phyloP scores from a whole-genome alignment of 2,797 vertebrate species.

The Myiotriccus ornatus region DNA sequence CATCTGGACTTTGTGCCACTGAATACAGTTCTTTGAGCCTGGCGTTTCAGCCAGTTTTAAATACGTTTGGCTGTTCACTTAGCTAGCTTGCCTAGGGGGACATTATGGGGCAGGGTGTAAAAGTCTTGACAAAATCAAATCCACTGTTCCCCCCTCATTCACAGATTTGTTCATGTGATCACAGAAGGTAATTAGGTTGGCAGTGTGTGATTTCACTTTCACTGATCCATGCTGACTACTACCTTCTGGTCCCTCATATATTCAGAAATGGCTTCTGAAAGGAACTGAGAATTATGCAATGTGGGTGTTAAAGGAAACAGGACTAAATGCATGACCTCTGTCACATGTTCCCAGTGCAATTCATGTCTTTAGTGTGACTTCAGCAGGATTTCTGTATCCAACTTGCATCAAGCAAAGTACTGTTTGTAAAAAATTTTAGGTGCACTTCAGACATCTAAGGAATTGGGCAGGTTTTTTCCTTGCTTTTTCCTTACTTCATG shows the following conservation, averaged over 20 bases:
- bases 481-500: background rate
- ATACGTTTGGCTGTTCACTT: background rate
- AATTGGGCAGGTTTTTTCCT: background rate
- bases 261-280: background rate
- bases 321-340: background rate
- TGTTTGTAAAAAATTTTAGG: background rate
- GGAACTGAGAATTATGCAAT: accelerated
- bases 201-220: background rate
- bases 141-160: background rate
- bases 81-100: background rate
- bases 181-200: background rate
- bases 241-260: background rate
- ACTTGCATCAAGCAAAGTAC: background rate
- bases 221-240: background rate
- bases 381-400: background rate
- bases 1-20: background rate
- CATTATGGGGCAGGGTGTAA: background rate
- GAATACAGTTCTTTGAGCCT: background rate
- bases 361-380: background rate
- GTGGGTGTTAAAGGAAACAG: background rate
- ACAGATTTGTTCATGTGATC: background rate
- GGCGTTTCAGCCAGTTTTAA: background rate
- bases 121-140: background rate
- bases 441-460: background rate
- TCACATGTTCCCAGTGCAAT: background rate